Conservation (phyloP, 2,797 vertebrate genomes). For the Scyliorhinus canicula region DNA sequence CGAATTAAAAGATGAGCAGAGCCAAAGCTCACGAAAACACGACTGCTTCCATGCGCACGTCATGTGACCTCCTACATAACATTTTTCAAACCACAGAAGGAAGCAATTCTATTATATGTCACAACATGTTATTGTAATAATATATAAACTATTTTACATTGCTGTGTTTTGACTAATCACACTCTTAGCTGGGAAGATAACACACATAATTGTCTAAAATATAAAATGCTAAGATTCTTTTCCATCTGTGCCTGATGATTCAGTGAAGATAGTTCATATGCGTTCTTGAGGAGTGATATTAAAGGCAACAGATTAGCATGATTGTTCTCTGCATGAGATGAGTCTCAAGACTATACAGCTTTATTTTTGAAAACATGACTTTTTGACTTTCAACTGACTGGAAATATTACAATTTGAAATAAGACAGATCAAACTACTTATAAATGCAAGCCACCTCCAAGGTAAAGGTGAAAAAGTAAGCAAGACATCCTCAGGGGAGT, state of each 20-base stretch:
- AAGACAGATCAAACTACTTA: too few species aligned
- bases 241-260: background rate
- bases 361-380: too few species aligned
- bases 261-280: background rate
- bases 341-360: too few species aligned
- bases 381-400: too few species aligned
- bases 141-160: background rate
- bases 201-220: background rate
- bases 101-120: background rate
- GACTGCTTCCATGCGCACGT: too few species aligned
- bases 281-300: background rate
- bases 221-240: background rate
- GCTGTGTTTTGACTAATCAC: background rate
- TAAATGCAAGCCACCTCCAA: too few species aligned
- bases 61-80: too few species aligned
- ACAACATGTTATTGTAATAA: background rate
- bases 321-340: background rate
- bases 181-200: background rate
- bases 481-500: too few species aligned
- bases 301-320: background rate
- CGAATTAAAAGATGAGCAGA: too few species aligned
- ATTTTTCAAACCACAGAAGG: background rate
- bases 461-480: too few species aligned
- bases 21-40: too few species aligned
- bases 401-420: too few species aligned